Conservation (phyloP, 2,888 invertebrate genomes). For the Drosophila meridionalis region DNA sequence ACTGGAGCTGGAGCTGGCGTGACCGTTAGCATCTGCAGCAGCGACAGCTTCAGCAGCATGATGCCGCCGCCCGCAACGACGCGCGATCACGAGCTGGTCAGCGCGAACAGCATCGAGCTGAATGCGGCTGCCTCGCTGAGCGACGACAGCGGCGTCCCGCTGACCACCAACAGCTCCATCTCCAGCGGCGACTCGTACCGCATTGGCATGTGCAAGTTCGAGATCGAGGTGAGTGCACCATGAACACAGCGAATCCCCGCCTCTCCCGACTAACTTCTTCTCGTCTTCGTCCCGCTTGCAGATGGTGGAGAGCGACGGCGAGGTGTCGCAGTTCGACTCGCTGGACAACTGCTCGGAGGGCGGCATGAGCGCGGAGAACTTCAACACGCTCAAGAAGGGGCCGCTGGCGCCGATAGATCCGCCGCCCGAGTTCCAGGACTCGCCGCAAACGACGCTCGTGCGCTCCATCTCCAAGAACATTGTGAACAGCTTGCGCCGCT, state of each 20-base stretch:
- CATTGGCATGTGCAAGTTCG: constrained; percentile 84
- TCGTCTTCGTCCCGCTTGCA: constrained; percentile 71
- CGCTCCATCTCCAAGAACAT: constrained; percentile 82
- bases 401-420: constrained; percentile 91
- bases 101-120: constrained; percentile 84
- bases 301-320: constrained; percentile 93
- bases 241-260: no score
- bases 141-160: constrained; percentile 85
- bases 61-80: constrained; percentile 63
- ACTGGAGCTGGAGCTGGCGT: constrained; percentile 65
- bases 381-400: constrained; percentile 93
- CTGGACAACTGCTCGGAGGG: constrained; percentile 90
- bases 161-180: constrained; percentile 85
- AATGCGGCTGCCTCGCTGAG: constrained; percentile 84
- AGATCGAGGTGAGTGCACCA: constrained; percentile 81
- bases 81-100: constrained; percentile 81
- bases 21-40: constrained; percentile 75
- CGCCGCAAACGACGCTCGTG: constrained; percentile 84
- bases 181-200: constrained; percentile 85
- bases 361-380: constrained; percentile 92
- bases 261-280: no score
- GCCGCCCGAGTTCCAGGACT: constrained; percentile 92
- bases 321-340: constrained; percentile 92
- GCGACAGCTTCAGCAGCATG: constrained; percentile 83
- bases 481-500: constrained; percentile 79